These are phyloP conservation scores for Crioceris asparagi DNA, from an alignment of 2,888 invertebrate species.

Conservation along the genomic window DNA sequence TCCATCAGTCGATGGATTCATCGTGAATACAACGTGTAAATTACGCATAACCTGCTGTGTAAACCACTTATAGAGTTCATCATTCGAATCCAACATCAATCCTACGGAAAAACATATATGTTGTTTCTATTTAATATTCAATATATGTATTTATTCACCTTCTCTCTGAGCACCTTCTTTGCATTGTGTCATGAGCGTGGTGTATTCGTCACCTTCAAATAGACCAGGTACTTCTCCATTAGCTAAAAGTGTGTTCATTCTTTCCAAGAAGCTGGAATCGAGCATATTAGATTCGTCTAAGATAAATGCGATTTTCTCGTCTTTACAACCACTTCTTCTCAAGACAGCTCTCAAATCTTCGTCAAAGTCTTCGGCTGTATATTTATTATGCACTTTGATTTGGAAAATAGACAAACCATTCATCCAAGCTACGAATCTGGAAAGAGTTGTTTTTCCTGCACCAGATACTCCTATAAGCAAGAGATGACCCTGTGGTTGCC, in stretches of 20 bases:
- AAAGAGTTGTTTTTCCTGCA: conserved; percentile 97
- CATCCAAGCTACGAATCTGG: conserved; percentile 99
- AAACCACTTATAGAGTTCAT: conserved; percentile 99
- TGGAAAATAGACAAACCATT: conserved; percentile 98
- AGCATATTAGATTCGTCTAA: conserved; percentile 98
- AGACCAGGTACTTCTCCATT: conserved; percentile 96
- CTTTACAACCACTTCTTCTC: conserved; percentile 80
- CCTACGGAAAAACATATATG: conserved; percentile 37
- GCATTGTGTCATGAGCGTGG: conserved; percentile 98
- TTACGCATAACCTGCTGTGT: conserved; percentile 99
- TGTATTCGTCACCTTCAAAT: conserved; percentile 96
- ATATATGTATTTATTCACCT: conserved; percentile 42
- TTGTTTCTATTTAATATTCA: too few relatives aligned
- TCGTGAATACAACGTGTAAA: conserved; percentile 98
- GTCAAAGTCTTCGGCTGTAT: conserved; percentile 97
- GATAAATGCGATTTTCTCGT: conserved; percentile 98
- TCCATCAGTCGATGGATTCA: conserved; percentile 99
- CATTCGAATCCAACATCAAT: conserved; percentile 94
- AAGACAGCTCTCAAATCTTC: conserved; percentile 90
- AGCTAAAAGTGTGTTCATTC: conserved; percentile 97
- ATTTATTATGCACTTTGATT: conserved; percentile 98
- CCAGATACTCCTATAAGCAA: conserved; percentile 97
- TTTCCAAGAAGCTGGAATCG: conserved; percentile 96
- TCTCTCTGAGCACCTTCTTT: conserved; percentile 98
- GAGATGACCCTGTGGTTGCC: conserved; percentile 97